Conservation (phyloP, 1,140 invertebrate species). For the Adelges cooleyi region DNA sequence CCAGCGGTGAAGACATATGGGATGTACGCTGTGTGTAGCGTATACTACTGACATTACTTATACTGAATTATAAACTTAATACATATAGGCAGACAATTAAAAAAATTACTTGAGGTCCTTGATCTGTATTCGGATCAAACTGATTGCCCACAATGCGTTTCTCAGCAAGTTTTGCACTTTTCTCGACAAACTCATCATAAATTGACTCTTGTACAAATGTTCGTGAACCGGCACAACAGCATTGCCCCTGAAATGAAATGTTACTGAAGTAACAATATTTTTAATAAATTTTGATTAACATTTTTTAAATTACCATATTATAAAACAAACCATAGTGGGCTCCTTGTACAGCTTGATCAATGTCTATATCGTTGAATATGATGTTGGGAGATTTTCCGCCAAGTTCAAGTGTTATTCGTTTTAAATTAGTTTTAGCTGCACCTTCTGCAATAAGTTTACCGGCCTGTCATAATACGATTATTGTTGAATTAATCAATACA, state of each 20-base stretch:
- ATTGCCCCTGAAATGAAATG: slow-evolving; percentile 46
- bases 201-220: slow-evolving; percentile 86
- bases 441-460: slow-evolving; percentile 75
- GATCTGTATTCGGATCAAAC: slow-evolving; percentile 68
- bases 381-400: slow-evolving; percentile 94
- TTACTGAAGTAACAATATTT: not conserved
- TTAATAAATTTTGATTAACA: not conserved
- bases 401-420: slow-evolving; percentile 81
- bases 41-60: no score
- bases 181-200: slow-evolving; percentile 93
- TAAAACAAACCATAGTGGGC: slow-evolving; percentile 75
- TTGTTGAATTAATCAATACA: no score
- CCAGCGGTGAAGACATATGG: no score
- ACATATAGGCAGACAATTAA: not conserved
- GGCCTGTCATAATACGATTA: slow-evolving; percentile 39
- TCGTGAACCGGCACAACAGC: slow-evolving; percentile 71
- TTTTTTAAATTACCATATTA: slow-evolving; percentile 51
- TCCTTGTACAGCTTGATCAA: slow-evolving; percentile 65
- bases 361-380: slow-evolving; percentile 71
- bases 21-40: no score
- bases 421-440: slow-evolving; percentile 70
- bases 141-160: slow-evolving; percentile 76
- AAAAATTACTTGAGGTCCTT: slow-evolving; percentile 71
- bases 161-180: slow-evolving; percentile 67
- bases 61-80: no score